Conservation (phyloP, 2,888 invertebrate genomes). For the Pollenia griseotomentosa region DNA sequence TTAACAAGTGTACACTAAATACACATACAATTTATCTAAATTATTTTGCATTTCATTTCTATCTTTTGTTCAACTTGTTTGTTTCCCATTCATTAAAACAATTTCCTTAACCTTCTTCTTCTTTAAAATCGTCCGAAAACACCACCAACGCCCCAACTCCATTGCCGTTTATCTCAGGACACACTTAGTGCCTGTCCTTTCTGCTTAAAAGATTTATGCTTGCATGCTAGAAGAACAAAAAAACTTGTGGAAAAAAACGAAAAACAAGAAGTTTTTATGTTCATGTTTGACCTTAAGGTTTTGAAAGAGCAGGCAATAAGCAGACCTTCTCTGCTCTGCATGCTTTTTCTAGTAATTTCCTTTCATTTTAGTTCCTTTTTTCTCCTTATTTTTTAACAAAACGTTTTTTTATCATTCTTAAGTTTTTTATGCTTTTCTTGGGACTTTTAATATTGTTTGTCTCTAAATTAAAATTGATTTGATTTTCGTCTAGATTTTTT, state of each 20-base stretch:
- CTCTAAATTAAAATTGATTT: constrained; percentile 76
- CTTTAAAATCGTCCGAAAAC: constrained; percentile 46
- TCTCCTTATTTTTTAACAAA: constrained; percentile 11
- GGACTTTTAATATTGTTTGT: constrained; percentile 63
- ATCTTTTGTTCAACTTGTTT: constrained; percentile 42
- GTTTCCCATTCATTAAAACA: constrained; percentile 60
- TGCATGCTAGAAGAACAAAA: constrained; percentile 75
- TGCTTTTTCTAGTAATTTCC: constrained; percentile 52
- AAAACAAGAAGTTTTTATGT: constrained; percentile 35
- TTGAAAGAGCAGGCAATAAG: not conserved
- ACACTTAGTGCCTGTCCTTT: constrained; percentile 34
- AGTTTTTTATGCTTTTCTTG: constrained; percentile 41
- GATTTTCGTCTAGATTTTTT: constrained; percentile 70
- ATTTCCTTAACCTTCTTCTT: constrained; percentile 70
- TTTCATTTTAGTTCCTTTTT: constrained; percentile 10
- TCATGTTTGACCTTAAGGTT: constrained; percentile 78
- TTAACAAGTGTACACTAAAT: constrained; percentile 1
- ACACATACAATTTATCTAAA: constrained; percentile 6
- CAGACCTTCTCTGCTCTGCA: constrained; percentile 28
- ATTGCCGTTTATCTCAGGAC: not conserved
- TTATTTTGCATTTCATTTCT: constrained; percentile 51
- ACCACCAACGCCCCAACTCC: constrained; percentile 26
- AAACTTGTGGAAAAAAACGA: not conserved
- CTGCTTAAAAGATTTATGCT: constrained; percentile 79
- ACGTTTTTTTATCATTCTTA: constrained; percentile 27